Conservation (phyloP, 2,113 vertebrate species). For the Mus spicilegus region DNA sequence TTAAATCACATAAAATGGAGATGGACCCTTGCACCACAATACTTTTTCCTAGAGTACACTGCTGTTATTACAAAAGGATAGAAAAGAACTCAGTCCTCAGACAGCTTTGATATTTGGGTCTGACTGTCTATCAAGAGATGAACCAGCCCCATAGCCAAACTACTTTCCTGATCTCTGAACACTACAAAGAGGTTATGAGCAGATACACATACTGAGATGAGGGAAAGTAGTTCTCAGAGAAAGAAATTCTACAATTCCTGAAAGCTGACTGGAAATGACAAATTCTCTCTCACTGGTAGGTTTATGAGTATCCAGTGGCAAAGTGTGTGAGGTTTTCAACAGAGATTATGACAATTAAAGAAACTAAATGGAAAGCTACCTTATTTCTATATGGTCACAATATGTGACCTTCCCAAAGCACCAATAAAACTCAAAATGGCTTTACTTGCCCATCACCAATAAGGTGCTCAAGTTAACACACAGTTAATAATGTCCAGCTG, state of each 20-base stretch:
- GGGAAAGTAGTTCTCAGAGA: not conserved
- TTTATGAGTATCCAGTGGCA: conserved; percentile 6
- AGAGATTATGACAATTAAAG: conserved; percentile 27
- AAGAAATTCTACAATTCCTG: not conserved
- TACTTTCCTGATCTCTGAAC: not conserved
- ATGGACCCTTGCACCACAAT: not conserved
- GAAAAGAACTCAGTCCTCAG: not conserved
- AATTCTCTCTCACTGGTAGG: not conserved
- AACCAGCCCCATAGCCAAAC: not conserved
- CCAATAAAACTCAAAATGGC: conserved; percentile 40
- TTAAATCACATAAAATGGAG: not conserved
- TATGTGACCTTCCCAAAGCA: not conserved
- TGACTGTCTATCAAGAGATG: not conserved
- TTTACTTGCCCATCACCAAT: conserved; percentile 66
- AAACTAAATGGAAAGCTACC: not conserved
- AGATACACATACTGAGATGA: not conserved
- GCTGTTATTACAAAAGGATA: not conserved
- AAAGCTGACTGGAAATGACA: not conserved
- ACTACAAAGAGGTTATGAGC: not conserved
- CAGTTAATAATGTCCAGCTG: conserved; percentile 72
- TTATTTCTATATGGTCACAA: not conserved
- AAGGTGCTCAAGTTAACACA: conserved; percentile 64
- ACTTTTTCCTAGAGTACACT: not conserved
- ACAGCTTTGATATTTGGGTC: not conserved
- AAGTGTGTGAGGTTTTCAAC: conserved; percentile 8